Evolutionary conservation across 1,140 invertebrate genomes (phyloP), one percentile per base, ranked within the genome.

Genomic region (Aphelinus certus): DNA sequence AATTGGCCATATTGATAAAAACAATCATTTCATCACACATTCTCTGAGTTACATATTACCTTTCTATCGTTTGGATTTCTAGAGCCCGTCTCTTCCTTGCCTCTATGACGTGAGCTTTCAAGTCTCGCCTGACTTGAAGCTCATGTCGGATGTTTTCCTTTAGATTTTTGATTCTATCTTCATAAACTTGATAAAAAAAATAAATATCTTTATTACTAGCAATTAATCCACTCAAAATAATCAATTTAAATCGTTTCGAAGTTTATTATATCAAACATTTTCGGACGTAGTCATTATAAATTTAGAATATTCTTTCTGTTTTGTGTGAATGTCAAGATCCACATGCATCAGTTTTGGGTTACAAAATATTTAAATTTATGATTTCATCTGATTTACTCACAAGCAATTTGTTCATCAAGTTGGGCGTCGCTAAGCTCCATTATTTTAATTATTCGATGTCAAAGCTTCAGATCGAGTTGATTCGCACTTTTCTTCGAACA

Each of bases 101-200:
- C 49, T 76, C 70, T 3, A 45, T 45, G 43, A 76, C 7, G 64
- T 73, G 68, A 57, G 47, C 57, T 71, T 76, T 76, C 1, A 73
- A 9, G 42, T 76, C 60, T 45, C 60, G 42, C 57, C 75, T 67
- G 10, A 43, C 60, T 68, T 61, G 42, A 10, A 76, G 64, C 46
- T 72, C 75, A 56, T 42, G 46, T 55, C 51, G 26, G 53, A 76
- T 76, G 51, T 76, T 73, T 7, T 76, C 71, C 60, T 69, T 73
- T 10, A 69, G 26, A 47, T n/a, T 61, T 64, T 73, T 76, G 3
- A 72, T 69, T 57, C 69, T 69, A 43, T 73, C 62, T 48, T 73
- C 65, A 43, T 73, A 72, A 64, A 72, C 75, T 76, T 45, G 49
- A 70, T 3, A 72, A 2, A 7, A 64, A 46, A 10, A 47, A 49